Percentiles rank a stretch among this genome's conserved stretches.
Evolutionary conservation across 2,888 invertebrate species (phyloP).

Genomic region (Standfussiana lucernea): DNA sequence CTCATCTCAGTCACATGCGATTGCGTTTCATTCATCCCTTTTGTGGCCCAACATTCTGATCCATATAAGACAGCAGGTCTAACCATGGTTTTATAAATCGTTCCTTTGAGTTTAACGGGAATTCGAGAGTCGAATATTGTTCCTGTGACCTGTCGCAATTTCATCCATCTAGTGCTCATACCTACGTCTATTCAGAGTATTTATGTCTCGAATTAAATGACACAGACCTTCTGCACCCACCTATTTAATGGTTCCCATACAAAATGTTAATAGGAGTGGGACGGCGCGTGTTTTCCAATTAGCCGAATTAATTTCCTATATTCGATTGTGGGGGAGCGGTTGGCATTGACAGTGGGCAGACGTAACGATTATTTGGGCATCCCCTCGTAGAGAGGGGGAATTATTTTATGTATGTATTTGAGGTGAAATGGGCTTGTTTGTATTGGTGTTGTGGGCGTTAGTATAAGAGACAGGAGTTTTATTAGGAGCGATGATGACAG

Average conservation of each 20-base stretch:
- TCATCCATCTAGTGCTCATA: too few species aligned
- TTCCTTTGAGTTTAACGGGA: too few species aligned
- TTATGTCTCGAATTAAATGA: too few species aligned
- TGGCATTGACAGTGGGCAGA: slow-evolving; percentile 62
- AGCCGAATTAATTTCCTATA: slow-evolving; percentile 77
- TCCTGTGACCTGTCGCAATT: too few species aligned
- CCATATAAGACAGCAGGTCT: too few species aligned
- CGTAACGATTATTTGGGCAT: slow-evolving; percentile 61
- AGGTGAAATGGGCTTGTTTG: slow-evolving; percentile 19
- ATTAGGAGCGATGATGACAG: slow-evolving; percentile 4
- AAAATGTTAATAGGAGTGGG: slow-evolving; percentile 56
- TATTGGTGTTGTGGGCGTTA: background rate
- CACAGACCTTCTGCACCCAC: slow-evolving; percentile 35
- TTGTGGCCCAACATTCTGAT: too few species aligned
- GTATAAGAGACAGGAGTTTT: slow-evolving; percentile 1
- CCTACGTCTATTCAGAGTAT: background rate
- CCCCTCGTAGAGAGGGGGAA: slow-evolving; percentile 34
- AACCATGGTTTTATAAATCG: too few species aligned
- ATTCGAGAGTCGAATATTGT: too few species aligned
- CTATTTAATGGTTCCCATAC: slow-evolving; percentile 24
- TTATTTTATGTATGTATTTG: slow-evolving; percentile 22
- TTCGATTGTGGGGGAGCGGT: slow-evolving; percentile 59
- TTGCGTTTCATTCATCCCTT: too few species aligned
- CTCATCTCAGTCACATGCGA: too few species aligned
- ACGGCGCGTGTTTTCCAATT: slow-evolving; percentile 72